These are phyloP conservation scores for Aphaenogaster ashmeadi DNA, from an alignment of 1,140 invertebrate genomes.

Conservation along the genomic window DNA sequence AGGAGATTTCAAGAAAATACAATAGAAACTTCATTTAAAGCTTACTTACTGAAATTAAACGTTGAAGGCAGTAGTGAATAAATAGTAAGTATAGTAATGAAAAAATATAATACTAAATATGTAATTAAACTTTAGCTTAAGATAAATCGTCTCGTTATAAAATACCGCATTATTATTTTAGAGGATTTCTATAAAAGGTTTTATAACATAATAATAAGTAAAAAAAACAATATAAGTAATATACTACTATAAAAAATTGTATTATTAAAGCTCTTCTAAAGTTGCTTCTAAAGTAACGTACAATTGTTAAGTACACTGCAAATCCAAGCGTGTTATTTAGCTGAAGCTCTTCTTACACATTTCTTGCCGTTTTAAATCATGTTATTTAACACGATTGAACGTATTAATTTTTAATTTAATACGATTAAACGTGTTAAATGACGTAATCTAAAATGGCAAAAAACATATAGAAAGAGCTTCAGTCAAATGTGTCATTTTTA, in stretches of 20 bases:
- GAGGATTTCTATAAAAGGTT: neutral
- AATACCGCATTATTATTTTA: neutral
- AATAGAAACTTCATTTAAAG: slow-evolving; percentile 21
- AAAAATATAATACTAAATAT: neutral
- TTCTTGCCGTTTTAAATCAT: too few species aligned
- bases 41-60: slow-evolving; percentile 22
- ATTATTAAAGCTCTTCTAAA: neutral
- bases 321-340: too few species aligned
- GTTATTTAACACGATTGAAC: too few species aligned
- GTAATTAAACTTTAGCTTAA: slow-evolving; percentile 16
- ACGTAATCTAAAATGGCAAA: too few species aligned
- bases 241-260: neutral
- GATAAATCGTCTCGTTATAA: neutral
- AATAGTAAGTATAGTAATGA: neutral
- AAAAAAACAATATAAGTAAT: neutral
- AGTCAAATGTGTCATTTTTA: too few species aligned
- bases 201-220: neutral
- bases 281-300: neutral
- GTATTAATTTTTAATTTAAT: too few species aligned
- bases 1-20: slow-evolving; percentile 29
- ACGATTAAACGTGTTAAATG: too few species aligned
- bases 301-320: neutral
- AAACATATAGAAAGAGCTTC: too few species aligned
- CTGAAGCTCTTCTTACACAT: too few species aligned
- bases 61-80: neutral